Percentiles rank a stretch among this genome's conserved stretches.
Evolutionary conservation across 1,140 invertebrate genomes (phyloP).

Genomic region (Dreissena polymorpha): DNA sequence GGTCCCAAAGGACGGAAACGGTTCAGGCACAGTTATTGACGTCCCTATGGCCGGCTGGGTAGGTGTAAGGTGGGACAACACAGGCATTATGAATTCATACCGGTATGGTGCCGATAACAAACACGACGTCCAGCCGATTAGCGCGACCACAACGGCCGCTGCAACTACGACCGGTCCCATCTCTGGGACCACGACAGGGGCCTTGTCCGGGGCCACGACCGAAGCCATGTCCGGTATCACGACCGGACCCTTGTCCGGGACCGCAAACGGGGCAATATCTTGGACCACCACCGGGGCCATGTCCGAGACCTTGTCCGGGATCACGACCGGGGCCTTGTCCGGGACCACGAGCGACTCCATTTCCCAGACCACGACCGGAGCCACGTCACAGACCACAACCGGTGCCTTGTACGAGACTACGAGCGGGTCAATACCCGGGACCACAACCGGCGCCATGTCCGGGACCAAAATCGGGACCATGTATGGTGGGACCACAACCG

Average conservation of each 20-base stretch:
- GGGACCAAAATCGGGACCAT: no score
- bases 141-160: background rate
- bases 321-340: no score
- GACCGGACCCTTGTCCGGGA: background rate
- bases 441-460: no score
- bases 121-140: constrained; percentile 8
- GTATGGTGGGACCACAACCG: no score
- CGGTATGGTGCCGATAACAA: background rate
- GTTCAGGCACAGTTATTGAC: constrained; percentile 6
- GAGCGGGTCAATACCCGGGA: no score
- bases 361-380: no score
- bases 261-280: background rate
- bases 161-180: background rate
- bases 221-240: background rate
- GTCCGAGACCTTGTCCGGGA: no score
- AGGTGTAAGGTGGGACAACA: constrained; percentile 14
- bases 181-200: background rate
- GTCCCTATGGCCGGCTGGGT: background rate
- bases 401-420: no score
- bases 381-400: no score
- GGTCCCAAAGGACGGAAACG: background rate
- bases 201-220: background rate
- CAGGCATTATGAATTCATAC: background rate
- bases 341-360: no score
- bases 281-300: background rate